These are phyloP conservation scores for Avahi laniger DNA, from an alignment of 2,797 vertebrate species.

Conservation along the genomic window DNA sequence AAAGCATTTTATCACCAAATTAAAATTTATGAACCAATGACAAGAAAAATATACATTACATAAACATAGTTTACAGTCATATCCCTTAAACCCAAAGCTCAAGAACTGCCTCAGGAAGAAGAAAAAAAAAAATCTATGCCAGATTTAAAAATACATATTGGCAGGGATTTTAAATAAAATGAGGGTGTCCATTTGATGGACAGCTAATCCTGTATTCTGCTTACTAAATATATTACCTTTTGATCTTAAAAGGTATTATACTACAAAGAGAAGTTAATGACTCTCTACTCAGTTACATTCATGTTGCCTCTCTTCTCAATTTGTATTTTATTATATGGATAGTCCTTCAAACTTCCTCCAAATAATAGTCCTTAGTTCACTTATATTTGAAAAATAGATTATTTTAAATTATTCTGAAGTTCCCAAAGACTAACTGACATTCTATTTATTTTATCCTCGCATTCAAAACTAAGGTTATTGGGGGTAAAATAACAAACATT, in stretches of 20 bases:
- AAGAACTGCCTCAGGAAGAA: not conserved
- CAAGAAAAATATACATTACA: not conserved
- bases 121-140: not conserved
- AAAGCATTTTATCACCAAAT: constrained; percentile 34
- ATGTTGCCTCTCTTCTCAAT: not conserved
- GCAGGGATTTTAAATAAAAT: constrained; percentile 1
- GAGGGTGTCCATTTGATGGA: not conserved
- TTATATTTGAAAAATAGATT: not conserved
- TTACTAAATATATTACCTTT: constrained; percentile 18
- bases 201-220: not conserved
- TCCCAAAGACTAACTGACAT: not conserved
- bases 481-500: not conserved
- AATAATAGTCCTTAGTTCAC: not conserved
- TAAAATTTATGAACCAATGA: constrained; percentile 16
- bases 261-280: not conserved
- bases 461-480: not conserved
- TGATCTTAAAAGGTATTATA: not conserved
- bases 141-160: not conserved
- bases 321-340: not conserved
- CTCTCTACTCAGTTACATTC: not conserved
- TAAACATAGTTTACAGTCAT: not conserved
- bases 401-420: not conserved
- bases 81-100: not conserved
- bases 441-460: not conserved
- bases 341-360: not conserved